These are phyloP conservation scores for Steinernema feltiae DNA, from an alignment of 1,140 invertebrate genomes.

Conservation along the genomic window DNA sequence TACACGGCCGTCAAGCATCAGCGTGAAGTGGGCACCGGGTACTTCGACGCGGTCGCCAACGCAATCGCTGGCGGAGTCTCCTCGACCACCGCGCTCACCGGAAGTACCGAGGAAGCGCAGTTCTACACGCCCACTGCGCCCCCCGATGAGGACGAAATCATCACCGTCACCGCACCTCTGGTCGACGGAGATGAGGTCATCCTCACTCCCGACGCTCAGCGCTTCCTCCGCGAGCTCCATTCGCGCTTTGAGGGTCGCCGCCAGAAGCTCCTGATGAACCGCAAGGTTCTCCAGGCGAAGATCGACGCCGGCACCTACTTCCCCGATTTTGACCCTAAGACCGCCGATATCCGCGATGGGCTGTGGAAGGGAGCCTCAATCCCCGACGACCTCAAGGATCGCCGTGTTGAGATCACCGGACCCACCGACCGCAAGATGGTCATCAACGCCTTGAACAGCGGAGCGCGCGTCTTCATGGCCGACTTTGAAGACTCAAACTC, in stretches of 20 bases:
- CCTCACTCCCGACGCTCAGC: slow-evolving; percentile 55
- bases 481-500: slow-evolving; percentile 67
- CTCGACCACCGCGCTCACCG: slow-evolving; percentile 56
- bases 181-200: slow-evolving; percentile 51
- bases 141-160: slow-evolving; percentile 55
- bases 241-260: slow-evolving; percentile 47
- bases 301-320: slow-evolving; percentile 50
- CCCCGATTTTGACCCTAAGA: slow-evolving; percentile 55
- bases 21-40: slow-evolving; percentile 59
- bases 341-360: slow-evolving; percentile 44
- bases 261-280: slow-evolving; percentile 41
- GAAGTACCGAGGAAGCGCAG: slow-evolving; percentile 59
- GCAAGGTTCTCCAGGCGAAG: slow-evolving; percentile 39
- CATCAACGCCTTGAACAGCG: slow-evolving; percentile 58
- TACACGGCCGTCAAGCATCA: slow-evolving; percentile 61
- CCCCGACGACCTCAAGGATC: slow-evolving; percentile 46
- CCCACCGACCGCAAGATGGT: slow-evolving; percentile 60
- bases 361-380: slow-evolving; percentile 48
- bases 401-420: slow-evolving; percentile 59
- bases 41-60: slow-evolving; percentile 57
- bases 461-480: slow-evolving; percentile 59
- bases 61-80: slow-evolving; percentile 57
- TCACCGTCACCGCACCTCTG: slow-evolving; percentile 46
- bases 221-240: slow-evolving; percentile 53
- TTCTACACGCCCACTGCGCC: slow-evolving; percentile 56